phyloP scores from a whole-genome alignment of 2,797 vertebrate species.

The Danio tinwini region DNA sequence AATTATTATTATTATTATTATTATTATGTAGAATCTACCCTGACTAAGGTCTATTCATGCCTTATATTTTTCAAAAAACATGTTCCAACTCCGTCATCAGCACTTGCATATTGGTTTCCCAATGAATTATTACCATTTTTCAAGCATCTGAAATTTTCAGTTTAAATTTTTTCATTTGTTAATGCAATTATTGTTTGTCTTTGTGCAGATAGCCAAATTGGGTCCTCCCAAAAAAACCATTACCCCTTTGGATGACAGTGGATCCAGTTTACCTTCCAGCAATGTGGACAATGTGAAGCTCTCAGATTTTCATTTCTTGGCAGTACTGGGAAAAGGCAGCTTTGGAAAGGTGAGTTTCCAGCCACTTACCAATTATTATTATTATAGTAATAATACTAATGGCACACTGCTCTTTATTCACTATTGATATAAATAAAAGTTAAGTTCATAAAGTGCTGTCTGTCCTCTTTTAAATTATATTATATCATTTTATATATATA shows the following conservation, averaged over 20 bases:
- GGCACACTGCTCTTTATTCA: background rate
- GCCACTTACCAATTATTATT: background rate
- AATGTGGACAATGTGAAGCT: constrained; percentile 90
- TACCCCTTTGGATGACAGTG: constrained; percentile 81
- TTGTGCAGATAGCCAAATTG: constrained; percentile 92
- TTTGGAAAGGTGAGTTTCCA: constrained; percentile 88
- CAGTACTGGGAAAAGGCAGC: constrained; percentile 96
- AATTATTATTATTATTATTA: background rate
- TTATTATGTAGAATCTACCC: background rate
- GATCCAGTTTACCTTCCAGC: constrained; percentile 78
- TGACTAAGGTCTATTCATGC: constrained; percentile 4
- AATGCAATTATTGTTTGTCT: constrained; percentile 50
- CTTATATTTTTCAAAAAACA: background rate
- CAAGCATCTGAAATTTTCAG: constrained; percentile 7
- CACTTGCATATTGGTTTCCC: background rate
- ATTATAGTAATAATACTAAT: background rate
- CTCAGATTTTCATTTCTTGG: constrained; percentile 91
- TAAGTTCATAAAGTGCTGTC: too few relatives aligned
- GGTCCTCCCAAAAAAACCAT: constrained; percentile 91
- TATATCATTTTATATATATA: too few relatives aligned
- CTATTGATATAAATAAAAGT: too few relatives aligned
- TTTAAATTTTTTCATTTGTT: background rate
- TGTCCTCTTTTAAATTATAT: too few relatives aligned
- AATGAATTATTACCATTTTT: constrained; percentile 6
- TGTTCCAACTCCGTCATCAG: background rate